phyloP scores from a whole-genome alignment of 2,888 invertebrate genomes.

The Prosapia bicincta region DNA sequence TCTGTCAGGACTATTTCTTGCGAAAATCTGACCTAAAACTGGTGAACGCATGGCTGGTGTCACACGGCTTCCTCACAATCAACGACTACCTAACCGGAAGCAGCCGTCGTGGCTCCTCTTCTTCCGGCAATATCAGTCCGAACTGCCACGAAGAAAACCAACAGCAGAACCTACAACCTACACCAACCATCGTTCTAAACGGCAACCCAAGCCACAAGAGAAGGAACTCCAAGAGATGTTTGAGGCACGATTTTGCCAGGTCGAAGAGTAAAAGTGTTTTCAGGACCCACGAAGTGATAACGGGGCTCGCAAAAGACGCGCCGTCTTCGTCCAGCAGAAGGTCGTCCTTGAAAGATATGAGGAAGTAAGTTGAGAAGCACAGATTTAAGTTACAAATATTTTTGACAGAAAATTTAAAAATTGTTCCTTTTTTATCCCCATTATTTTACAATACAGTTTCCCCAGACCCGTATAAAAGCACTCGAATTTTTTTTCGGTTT shows the following conservation, averaged over 20 bases:
- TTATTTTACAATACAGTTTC: no score
- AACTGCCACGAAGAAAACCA: slow-evolving; percentile 18
- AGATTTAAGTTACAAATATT: no score
- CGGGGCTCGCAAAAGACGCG: slow-evolving; percentile 34
- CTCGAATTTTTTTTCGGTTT: no score
- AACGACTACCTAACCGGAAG: slow-evolving; percentile 42
- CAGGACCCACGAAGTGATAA: slow-evolving; percentile 45
- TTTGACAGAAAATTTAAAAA: no score
- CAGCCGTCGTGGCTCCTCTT: slow-evolving; percentile 29
- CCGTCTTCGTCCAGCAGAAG: slow-evolving; percentile 44
- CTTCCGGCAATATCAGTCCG: slow-evolving; percentile 33
- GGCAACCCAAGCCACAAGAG: slow-evolving; percentile 38
- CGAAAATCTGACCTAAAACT: slow-evolving; percentile 48
- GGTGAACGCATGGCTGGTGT: slow-evolving; percentile 50
- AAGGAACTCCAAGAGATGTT: slow-evolving; percentile 49
- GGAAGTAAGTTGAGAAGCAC: slow-evolving; percentile 48
- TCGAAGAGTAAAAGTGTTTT: slow-evolving; percentile 50
- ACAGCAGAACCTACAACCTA: slow-evolving; percentile 4
- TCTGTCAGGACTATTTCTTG: slow-evolving; percentile 49
- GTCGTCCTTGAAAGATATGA: slow-evolving; percentile 51
- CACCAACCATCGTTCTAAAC: slow-evolving; percentile 13
- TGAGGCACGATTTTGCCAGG: slow-evolving; percentile 51
- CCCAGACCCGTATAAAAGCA: no score
- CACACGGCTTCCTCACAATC: slow-evolving; percentile 48
- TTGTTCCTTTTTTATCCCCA: no score